Evolutionary conservation across 2,113 vertebrate species (phyloP), one percentile per base, ranked within the genome.

Genomic region (Pedionomus torquatus): DNA sequence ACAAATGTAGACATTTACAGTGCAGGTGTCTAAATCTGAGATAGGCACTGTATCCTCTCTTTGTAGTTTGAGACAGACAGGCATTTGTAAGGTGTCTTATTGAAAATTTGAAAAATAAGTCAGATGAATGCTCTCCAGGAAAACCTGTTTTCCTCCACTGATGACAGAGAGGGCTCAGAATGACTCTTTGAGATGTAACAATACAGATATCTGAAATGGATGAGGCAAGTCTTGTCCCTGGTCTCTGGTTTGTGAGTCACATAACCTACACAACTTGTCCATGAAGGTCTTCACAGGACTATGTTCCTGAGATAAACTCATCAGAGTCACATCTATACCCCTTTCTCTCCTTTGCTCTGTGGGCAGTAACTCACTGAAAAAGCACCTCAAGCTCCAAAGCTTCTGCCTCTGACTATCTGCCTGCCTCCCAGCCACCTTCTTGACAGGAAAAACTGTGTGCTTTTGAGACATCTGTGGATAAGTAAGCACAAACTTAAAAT

Each of bases 201-300:
- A 39, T 28, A 13, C 7, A 61, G 14, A 52, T 64, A 48, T 23
- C 3, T 21, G 51, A 71, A 91, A 60, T 3, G 12, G 6, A 68
- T 13, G 9, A 21, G 13, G 17, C 0, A 5, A 87, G 2, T 57
- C 51, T 51, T 65, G 14, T 39, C 9, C 7, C 20, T 2, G 1
- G 3, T 72, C 4, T 84, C 26, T 65, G 26, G 10, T 21, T 89
- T 75, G 31, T 52, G 48, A 52, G 14, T 58, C 2, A 0, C 25
- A 6, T 63, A 61, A 69, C 6, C 7, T 57, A 30, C 17, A 37
- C 8, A 69, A 23, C 23, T 64, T 19, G 10, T 17, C 24, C 48
- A 10, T 23, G 2, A 79, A 5, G 5, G 28, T 26, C 20, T 82
- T 84, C 58, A 74, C 6, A 66, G 31, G 61, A 39, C 3, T 2